phyloP scores from a whole-genome alignment of 2,113 vertebrate genomes.

The Tenrec ecaudatus region DNA sequence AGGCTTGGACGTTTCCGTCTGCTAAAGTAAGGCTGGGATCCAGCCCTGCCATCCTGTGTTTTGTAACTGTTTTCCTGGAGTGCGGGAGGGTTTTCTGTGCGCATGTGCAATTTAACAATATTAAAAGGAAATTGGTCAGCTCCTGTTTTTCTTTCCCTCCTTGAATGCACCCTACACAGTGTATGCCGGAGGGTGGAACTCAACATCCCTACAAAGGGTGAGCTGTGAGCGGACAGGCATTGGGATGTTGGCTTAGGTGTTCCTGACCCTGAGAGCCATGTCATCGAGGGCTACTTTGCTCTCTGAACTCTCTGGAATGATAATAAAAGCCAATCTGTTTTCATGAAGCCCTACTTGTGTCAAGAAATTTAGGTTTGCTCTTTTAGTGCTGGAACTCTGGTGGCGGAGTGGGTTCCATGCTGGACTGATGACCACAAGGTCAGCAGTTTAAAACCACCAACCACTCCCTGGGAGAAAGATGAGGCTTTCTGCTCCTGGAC shows the following conservation, averaged over 20 bases:
- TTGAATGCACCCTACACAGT: not conserved
- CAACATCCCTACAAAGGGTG: not conserved
- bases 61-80: slow-evolving; percentile 61
- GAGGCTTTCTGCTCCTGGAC: no score
- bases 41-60: not conserved
- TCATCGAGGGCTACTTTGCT: not conserved
- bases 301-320: not conserved
- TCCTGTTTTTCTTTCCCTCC: slow-evolving; percentile 23
- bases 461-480: no score
- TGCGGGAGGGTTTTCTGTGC: not conserved
- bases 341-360: not conserved
- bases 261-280: not conserved
- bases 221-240: not conserved
- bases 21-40: not conserved
- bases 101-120: slow-evolving; percentile 32
- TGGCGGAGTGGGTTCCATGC: no score
- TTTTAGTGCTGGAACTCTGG: no score
- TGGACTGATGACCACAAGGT: no score
- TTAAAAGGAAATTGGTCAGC: not conserved
- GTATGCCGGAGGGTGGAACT: not conserved
- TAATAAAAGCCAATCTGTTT: not conserved
- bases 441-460: no score
- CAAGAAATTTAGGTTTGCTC: not conserved
- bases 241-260: not conserved
- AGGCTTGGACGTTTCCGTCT: not conserved